Conservation (phyloP, 2,113 vertebrate species). For the Thryonomys swinderianus region DNA sequence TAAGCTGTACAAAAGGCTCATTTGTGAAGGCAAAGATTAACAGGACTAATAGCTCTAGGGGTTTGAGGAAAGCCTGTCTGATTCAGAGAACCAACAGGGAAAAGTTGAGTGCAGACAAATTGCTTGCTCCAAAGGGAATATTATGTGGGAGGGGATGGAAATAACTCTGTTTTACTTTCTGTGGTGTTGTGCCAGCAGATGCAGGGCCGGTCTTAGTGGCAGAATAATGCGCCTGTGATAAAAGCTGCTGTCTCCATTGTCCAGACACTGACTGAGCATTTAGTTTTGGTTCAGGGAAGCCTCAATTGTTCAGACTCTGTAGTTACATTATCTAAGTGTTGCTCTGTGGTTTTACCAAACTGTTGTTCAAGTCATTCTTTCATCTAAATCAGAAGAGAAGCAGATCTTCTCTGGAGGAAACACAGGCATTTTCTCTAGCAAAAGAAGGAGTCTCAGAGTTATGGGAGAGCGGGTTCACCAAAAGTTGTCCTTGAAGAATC, state of each 20-base stretch:
- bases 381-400: background rate
- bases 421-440: background rate
- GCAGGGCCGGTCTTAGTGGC: background rate
- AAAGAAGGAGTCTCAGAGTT: background rate
- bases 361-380: background rate
- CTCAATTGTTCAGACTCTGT: background rate
- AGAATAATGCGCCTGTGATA: background rate
- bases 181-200: slow-evolving; percentile 43
- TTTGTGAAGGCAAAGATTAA: slow-evolving; percentile 83
- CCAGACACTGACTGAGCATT: background rate
- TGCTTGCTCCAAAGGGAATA: slow-evolving; percentile 70
- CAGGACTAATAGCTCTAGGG: slow-evolving; percentile 72
- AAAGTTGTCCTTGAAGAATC: background rate
- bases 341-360: background rate
- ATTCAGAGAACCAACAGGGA: slow-evolving; percentile 71
- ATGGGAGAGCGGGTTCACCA: background rate
- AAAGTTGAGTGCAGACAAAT: slow-evolving; percentile 73
- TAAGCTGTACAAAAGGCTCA: slow-evolving; percentile 81
- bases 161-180: slow-evolving; percentile 51
- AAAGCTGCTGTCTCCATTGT: background rate
- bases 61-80: slow-evolving; percentile 82
- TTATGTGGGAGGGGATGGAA: slow-evolving; percentile 66
- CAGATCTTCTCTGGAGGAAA: background rate
- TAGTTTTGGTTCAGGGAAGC: slow-evolving; percentile 32
- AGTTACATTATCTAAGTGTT: background rate